Evolutionary conservation across 1,140 invertebrate genomes (phyloP).

Genomic region (Drosophila busckii): DNA sequence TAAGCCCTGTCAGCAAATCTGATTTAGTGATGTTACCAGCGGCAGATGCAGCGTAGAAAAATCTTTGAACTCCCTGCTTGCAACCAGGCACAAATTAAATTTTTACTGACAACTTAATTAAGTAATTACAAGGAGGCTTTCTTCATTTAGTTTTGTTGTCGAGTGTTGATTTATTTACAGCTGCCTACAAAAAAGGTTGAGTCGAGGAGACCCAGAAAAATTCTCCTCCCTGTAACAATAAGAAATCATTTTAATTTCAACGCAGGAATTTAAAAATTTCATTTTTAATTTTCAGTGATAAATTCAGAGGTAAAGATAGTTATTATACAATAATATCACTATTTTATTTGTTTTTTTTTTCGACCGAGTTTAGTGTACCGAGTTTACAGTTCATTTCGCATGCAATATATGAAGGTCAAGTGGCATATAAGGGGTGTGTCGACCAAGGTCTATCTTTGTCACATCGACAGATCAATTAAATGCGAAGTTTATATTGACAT

Average conservation of each 20-base stretch:
- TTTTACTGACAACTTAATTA: slow-evolving; percentile 75
- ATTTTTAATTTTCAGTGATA: too few species aligned
- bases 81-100: slow-evolving; percentile 60
- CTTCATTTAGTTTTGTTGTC: not conserved
- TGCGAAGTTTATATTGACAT: slow-evolving; percentile 70
- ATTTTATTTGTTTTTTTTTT: not conserved
- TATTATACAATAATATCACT: too few species aligned
- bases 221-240: too few species aligned
- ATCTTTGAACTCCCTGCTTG: slow-evolving; percentile 9
- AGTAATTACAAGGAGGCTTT: slow-evolving; percentile 69
- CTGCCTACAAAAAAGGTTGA: slow-evolving; percentile 1
- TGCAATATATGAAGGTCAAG: slow-evolving; percentile 27
- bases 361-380: not conserved
- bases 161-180: slow-evolving; percentile 58
- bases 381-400: slow-evolving; percentile 34
- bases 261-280: too few species aligned
- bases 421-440: slow-evolving; percentile 1
- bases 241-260: too few species aligned
- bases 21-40: slow-evolving; percentile 57
- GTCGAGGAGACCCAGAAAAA: not conserved
- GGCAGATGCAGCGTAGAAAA: slow-evolving; percentile 32
- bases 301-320: too few species aligned
- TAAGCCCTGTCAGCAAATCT: slow-evolving; percentile 73
- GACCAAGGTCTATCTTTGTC: slow-evolving; percentile 21
- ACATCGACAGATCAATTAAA: slow-evolving; percentile 63